phyloP scores from a whole-genome alignment of 37 sponge, comb jelly and placozoan species.

The Oscarella lobularis region DNA sequence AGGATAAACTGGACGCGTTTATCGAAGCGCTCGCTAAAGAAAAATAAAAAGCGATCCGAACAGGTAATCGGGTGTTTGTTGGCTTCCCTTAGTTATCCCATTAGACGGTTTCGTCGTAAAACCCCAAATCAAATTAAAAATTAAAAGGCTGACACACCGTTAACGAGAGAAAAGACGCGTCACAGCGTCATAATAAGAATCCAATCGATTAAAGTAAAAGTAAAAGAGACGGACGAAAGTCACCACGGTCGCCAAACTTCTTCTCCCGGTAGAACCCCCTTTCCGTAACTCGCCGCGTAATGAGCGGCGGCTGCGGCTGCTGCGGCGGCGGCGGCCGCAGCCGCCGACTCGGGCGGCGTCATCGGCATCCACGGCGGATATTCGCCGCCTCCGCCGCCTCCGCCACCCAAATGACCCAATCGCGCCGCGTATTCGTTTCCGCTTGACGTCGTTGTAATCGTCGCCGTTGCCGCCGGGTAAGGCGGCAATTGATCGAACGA shows the following conservation, averaged over 20 bases:
- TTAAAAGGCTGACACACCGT: too few relatives aligned
- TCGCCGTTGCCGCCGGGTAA: neutral
- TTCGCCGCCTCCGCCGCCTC: too few relatives aligned
- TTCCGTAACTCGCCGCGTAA: neutral
- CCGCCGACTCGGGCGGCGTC: neutral
- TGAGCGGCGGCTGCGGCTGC: neutral
- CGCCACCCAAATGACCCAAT: too few relatives aligned
- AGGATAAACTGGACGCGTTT: conserved; percentile 76
- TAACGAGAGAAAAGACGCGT: too few relatives aligned
- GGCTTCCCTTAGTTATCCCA: too few relatives aligned
- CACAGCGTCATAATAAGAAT: too few relatives aligned
- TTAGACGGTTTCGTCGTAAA: too few relatives aligned
- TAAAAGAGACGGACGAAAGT: too few relatives aligned
- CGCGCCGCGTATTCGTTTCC: neutral
- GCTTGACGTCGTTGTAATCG: neutral
- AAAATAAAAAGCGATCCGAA: conserved; percentile 10
- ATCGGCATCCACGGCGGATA: neutral
- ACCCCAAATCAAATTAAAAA: too few relatives aligned
- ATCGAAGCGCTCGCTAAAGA: conserved; percentile 57
- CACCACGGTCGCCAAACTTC: neutral
- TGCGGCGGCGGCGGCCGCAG: neutral
- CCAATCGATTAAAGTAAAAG: too few relatives aligned
- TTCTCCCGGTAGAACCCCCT: neutral
- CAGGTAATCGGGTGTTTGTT: too few relatives aligned
- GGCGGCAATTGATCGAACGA: neutral